Evolutionary conservation across 2,888 invertebrate species (phyloP), one percentile per base, ranked within the genome.

Genomic region (Neoascia interrupta): DNA sequence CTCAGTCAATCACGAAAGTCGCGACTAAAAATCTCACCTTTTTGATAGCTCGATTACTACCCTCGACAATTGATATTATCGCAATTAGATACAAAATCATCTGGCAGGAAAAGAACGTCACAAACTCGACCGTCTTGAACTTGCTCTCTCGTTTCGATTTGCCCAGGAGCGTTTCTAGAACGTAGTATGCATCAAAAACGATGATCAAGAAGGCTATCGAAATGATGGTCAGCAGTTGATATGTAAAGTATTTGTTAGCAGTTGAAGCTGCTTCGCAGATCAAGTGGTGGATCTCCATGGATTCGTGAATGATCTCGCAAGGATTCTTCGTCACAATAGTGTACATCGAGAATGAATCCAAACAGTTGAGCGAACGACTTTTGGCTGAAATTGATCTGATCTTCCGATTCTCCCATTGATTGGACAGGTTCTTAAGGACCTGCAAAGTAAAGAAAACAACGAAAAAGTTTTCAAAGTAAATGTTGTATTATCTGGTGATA

Each of bases 141-240:
- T 88, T 87, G 60, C 86, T 85, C 53, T 87, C 88, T 1, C 86
- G 82, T 43, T 86, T 85, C 19, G 87, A 85, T 80, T 87, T 87
- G 19, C 88, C 88, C 56, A 89, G 66, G 5, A 88, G 68, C 0
- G 87, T 88, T 45, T 88, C 88, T 56, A 89, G 76, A 2, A 89
- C 86, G 61, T 89, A 89, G 45, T 89, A 89, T 0, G 88, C 88
- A 85, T 89, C 88, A 18, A 89, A 89, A 8, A 89, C 88, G 34
- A 89, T 88, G 47, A 89, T 89, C 3, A 89, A 80, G 80, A 89
- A 89, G 8, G 88, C 87, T 61, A 88, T 88, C 4, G 87, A 86
- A 5, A 89, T 86, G 53, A 89, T 89, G 5, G 89, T 89, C 39
- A 89, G 68, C 28, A 89, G 82, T 70, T 89, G 89, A 70, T 88